Conservation (phyloP, 2,888 invertebrate species). For the Physocephala rufipes region DNA sequence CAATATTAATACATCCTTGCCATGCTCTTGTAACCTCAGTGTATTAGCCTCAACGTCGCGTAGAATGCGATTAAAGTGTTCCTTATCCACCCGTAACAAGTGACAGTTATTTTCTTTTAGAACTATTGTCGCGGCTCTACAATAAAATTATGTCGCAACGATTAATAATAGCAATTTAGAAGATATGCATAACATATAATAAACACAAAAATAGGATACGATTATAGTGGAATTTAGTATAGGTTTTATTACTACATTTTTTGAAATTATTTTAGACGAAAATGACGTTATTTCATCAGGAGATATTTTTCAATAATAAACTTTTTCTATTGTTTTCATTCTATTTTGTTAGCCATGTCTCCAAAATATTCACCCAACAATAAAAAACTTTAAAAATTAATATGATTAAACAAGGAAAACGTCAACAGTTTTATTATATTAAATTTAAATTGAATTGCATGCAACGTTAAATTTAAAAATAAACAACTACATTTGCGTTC, state of each 20-base stretch:
- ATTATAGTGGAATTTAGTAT: too few species aligned
- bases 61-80: conserved; percentile 83
- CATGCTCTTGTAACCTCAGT: conserved; percentile 83
- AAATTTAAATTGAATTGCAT: conserved; percentile 30
- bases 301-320: too few species aligned
- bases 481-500: not conserved
- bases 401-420: not conserved
- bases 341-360: too few species aligned
- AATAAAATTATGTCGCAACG: conserved; percentile 16
- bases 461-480: conserved; percentile 15
- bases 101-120: conserved; percentile 84
- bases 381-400: too few species aligned
- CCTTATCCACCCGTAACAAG: conserved; percentile 84
- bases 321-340: too few species aligned
- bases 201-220: too few species aligned
- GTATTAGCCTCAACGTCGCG: conserved; percentile 90
- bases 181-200: not conserved
- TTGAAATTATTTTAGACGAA: too few species aligned
- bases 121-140: conserved; percentile 82
- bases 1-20: conserved; percentile 82
- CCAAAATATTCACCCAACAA: too few species aligned
- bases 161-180: conserved; percentile 16
- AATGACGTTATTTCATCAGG: too few species aligned
- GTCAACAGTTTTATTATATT: conserved; percentile 10
- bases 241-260: too few species aligned